These are phyloP conservation scores for Odocoileus virginianus DNA, from an alignment of 2,113 vertebrate species.

Conservation along the genomic window DNA sequence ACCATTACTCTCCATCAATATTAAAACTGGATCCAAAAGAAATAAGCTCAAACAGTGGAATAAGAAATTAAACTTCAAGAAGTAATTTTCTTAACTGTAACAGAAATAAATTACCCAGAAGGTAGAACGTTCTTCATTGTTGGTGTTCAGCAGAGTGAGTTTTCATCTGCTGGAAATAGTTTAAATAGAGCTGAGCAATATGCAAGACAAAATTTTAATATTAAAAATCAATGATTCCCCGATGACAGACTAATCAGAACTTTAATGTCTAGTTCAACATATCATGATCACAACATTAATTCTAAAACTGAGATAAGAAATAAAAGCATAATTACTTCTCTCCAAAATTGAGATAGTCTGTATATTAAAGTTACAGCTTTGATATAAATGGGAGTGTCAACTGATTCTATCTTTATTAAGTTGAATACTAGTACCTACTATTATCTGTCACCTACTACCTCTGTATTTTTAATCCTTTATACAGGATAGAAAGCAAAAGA, in stretches of 20 bases:
- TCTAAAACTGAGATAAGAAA: not conserved
- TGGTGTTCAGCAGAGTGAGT: not conserved
- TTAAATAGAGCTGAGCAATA: not conserved
- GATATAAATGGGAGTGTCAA: not conserved
- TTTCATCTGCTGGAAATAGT: not conserved
- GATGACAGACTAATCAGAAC: slow-evolving; percentile 5
- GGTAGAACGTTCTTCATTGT: not conserved
- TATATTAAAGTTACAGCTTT: not conserved
- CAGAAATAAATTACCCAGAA: slow-evolving; percentile 3
- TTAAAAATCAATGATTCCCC: slow-evolving; percentile 9
- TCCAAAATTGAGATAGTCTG: not conserved
- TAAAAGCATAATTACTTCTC: not conserved
- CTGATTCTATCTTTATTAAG: not conserved
- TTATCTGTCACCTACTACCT: not conserved
- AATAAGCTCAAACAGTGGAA: not conserved
- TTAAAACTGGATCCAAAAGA: not conserved
- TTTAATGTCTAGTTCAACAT: not conserved
- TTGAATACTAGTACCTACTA: not conserved
- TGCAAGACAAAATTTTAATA: not conserved
- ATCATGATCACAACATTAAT: slow-evolving; percentile 1
- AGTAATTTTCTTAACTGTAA: not conserved
- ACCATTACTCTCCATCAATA: not conserved
- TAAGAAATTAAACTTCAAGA: slow-evolving; percentile 11
- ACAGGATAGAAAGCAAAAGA: not conserved
- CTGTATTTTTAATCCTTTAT: not conserved